A percentile compares a stretch with the other conserved stretches of the same genome.
Evolutionary conservation across 2,888 invertebrate genomes (phyloP).

Genomic region (Volucella bombylans): DNA sequence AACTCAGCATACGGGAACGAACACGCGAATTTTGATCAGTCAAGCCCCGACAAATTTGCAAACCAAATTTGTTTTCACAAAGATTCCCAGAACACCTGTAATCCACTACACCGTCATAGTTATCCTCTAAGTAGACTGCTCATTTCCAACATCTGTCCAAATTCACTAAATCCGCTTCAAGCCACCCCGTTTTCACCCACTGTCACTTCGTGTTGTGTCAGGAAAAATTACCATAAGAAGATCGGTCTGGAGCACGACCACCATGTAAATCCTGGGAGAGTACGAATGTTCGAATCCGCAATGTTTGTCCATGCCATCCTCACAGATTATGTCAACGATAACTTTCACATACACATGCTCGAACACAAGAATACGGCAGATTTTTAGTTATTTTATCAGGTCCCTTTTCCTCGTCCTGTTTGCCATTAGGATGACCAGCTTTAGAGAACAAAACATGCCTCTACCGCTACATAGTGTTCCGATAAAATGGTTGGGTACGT

Average conservation of each 20-base stretch:
- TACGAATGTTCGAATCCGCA: background rate
- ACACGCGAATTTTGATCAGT: too few relatives aligned
- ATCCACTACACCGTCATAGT: background rate
- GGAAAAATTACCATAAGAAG: slow-evolving; percentile 2
- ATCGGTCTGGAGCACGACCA: background rate
- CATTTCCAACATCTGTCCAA: slow-evolving; percentile 22
- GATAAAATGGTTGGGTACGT: slow-evolving; percentile 17
- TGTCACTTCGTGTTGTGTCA: background rate
- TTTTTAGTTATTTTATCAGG: slow-evolving; percentile 22
- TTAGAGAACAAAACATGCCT: slow-evolving; percentile 8
- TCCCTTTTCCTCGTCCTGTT: background rate
- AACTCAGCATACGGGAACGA: too few relatives aligned
- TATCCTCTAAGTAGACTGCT: slow-evolving; percentile 12
- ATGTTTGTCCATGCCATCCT: slow-evolving; percentile 28
- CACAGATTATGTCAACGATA: slow-evolving; percentile 65
- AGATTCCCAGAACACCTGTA: too few relatives aligned
- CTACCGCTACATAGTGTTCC: slow-evolving; percentile 32
- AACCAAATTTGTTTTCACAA: too few relatives aligned
- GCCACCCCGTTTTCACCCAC: background rate
- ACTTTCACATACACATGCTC: slow-evolving; percentile 35
- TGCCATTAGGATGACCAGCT: slow-evolving; percentile 4
- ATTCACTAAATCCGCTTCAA: slow-evolving; percentile 10
- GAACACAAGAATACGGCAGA: background rate
- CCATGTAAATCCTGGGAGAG: slow-evolving; percentile 44
- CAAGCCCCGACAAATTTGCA: too few relatives aligned